Evolutionary conservation across 2,113 vertebrate genomes (phyloP).

Genomic region (Pseudorhombus dupliciocellatus): DNA sequence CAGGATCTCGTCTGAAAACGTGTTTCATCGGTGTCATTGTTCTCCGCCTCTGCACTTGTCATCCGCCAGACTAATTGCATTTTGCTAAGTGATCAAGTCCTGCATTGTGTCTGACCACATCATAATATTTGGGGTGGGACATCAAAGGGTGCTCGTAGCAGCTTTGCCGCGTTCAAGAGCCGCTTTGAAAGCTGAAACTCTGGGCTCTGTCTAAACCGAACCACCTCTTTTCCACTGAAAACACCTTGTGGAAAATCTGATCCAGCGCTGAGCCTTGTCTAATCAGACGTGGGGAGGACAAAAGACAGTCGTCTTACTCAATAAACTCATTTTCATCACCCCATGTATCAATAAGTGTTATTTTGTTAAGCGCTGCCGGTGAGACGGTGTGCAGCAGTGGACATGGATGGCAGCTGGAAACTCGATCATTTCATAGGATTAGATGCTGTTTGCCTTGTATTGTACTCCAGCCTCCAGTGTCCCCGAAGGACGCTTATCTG

Average conservation of each 20-base stretch:
- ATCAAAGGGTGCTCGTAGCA: slow-evolving; percentile 58
- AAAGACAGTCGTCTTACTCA: slow-evolving; percentile 28
- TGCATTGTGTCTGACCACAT: slow-evolving; percentile 46
- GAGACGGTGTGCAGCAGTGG: slow-evolving; percentile 41
- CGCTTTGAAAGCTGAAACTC: slow-evolving; percentile 59
- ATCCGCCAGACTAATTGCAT: slow-evolving; percentile 54
- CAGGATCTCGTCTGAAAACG: slow-evolving; percentile 46
- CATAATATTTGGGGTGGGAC: slow-evolving; percentile 49
- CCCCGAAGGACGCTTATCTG: slow-evolving; percentile 38
- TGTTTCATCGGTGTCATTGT: slow-evolving; percentile 57
- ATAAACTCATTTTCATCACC: slow-evolving; percentile 71
- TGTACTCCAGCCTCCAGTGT: slow-evolving; percentile 40
- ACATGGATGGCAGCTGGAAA: slow-evolving; percentile 59
- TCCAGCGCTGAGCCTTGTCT: slow-evolving; percentile 66
- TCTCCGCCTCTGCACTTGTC: slow-evolving; percentile 36
- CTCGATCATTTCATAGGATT: slow-evolving; percentile 58
- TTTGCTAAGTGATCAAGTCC: slow-evolving; percentile 53
- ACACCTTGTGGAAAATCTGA: slow-evolving; percentile 73
- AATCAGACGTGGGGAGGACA: slow-evolving; percentile 66
- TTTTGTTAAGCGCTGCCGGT: slow-evolving; percentile 63
- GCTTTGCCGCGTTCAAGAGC: slow-evolving; percentile 51
- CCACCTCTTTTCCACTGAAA: slow-evolving; percentile 60
- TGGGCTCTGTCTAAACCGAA: slow-evolving; percentile 65
- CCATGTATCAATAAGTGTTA: slow-evolving; percentile 68
- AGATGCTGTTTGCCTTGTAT: slow-evolving; percentile 65